These are phyloP conservation scores for Myopa testacea DNA, from an alignment of 2,888 invertebrate genomes.

Conservation along the genomic window DNA sequence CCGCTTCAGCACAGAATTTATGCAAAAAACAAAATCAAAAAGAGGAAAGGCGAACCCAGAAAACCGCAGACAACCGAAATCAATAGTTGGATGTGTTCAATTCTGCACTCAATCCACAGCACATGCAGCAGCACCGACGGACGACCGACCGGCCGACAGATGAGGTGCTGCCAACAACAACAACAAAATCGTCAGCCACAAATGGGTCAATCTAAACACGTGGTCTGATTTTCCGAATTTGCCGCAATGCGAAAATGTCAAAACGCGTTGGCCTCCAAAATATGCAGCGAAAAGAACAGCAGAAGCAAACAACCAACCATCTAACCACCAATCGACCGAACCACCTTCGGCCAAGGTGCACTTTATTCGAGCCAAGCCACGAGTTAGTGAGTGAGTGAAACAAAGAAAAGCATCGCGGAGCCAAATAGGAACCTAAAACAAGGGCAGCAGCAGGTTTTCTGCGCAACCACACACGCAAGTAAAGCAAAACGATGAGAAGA, in stretches of 20 bases:
- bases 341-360: not conserved
- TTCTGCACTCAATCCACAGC: not conserved
- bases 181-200: slow-evolving; percentile 5
- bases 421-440: not conserved
- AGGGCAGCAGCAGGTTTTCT: not conserved
- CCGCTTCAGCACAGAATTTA: too few species aligned
- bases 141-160: slow-evolving; percentile 40
- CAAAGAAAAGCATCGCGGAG: not conserved
- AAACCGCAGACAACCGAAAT: too few species aligned
- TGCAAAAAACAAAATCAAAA: too few species aligned
- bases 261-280: slow-evolving; percentile 23
- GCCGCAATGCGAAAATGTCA: slow-evolving; percentile 60
- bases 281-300: not conserved
- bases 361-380: too few species aligned
- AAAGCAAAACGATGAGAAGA: not conserved
- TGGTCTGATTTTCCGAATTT: slow-evolving; percentile 49
- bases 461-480: not conserved
- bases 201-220: slow-evolving; percentile 53
- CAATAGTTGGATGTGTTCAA: too few species aligned
- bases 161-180: not conserved
- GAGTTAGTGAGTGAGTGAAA: not conserved
- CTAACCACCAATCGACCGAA: not conserved
- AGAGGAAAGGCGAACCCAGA: too few species aligned
- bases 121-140: slow-evolving; percentile 13
- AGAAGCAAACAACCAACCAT: not conserved